These are phyloP conservation scores for Odontothrips loti DNA, from an alignment of 2,888 invertebrate species.

Conservation along the genomic window DNA sequence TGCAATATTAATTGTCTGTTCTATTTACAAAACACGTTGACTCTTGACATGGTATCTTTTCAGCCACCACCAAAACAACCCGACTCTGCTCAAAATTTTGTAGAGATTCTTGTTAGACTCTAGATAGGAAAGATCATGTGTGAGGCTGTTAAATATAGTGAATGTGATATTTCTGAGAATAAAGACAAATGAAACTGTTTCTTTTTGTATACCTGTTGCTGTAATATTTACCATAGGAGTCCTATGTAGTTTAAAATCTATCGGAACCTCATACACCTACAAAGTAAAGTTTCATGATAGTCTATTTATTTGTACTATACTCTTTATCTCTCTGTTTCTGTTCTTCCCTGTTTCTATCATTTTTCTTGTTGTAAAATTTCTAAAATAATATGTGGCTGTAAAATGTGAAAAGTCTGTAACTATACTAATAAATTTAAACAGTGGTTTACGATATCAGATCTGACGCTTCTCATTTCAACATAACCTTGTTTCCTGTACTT, in stretches of 20 bases:
- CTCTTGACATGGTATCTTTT: not conserved
- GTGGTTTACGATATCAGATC: not conserved
- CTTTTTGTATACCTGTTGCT: conserved; percentile 25
- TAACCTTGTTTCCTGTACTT: no score
- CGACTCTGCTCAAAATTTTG: conserved; percentile 25
- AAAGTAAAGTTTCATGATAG: not conserved
- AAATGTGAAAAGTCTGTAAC: conserved; percentile 26
- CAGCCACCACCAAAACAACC: conserved; percentile 25
- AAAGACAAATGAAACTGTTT: conserved; percentile 21
- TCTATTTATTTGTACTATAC: conserved; percentile 23
- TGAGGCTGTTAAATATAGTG: conserved; percentile 26
- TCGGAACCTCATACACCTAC: conserved; percentile 11
- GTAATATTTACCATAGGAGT: conserved; percentile 5
- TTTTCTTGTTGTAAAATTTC: conserved; percentile 11
- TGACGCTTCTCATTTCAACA: not conserved
- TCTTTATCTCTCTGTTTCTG: conserved; percentile 7
- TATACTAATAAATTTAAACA: conserved; percentile 24
- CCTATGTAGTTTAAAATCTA: conserved; percentile 3
- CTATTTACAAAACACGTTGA: not conserved
- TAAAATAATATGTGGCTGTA: conserved; percentile 25
- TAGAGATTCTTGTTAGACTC: conserved; percentile 17
- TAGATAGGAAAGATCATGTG: conserved; percentile 23
- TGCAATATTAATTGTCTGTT: no score
- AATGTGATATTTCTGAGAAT: conserved; percentile 27
- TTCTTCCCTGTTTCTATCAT: conserved; percentile 20